Evolutionary conservation across 2,888 invertebrate species (phyloP), one percentile per base, ranked within the genome.

Genomic region (Iselma pallidipennis): DNA sequence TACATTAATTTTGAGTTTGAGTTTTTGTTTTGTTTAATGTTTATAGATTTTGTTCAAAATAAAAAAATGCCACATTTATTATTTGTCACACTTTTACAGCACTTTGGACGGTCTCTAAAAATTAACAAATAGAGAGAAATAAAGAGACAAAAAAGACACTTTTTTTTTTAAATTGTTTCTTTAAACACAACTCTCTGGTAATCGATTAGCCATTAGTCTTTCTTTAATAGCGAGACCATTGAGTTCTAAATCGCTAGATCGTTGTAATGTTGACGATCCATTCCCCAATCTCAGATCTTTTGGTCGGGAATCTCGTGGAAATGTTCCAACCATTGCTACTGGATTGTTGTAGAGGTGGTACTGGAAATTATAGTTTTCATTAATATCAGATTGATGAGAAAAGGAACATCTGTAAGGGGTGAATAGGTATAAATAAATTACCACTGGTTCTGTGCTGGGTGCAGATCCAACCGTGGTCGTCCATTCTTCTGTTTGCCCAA

Each of bases 151-250:
- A 48, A 49, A 57, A 63, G 59, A 63, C 63, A 59, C 59, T 57
- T 53, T 42, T 42, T 42, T 19, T 2, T 7, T n/a, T n/a, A n/a
- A n/a, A n/a, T n/a, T n/a, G n/a, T n/a, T n/a, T 57, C 57, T 71
- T 88, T 91, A 94, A 76, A 94, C 94, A 83, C 93, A 94, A 80
- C 92, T 93, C 83, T 94, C 94, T 49, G 94, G 94, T 78, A 94
- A 89, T 78, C 93, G 88, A 80, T 91, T 91, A 76, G 93, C 91
- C 86, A 93, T 91, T 66, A 94, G 87, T 78, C 92, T 89, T 82
- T 93, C 92, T 81, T 93, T 94, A 82, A 94, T 93, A 76, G 92
- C 92, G 81, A 91, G 89, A 59, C 93, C 93, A 83, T 92, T 92
- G 76, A 91, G 87, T 74, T 85, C 85, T 66, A 84, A 61, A 66